Evolutionary conservation across 1,140 invertebrate species (phyloP).

Genomic region (Brachionus koreanus): DNA sequence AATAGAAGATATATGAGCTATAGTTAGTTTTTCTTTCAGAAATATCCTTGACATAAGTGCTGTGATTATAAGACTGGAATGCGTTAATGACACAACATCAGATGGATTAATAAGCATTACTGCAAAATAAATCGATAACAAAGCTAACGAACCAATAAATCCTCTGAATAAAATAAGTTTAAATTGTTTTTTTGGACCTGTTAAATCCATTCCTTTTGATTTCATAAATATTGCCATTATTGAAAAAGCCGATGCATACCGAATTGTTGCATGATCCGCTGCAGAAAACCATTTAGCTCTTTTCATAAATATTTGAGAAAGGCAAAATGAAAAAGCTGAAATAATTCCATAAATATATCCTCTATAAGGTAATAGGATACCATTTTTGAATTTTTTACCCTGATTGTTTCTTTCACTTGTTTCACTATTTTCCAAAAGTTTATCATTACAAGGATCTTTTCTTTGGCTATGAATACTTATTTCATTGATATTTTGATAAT

Average conservation of each 20-base stretch:
- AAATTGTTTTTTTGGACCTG: slow-evolving; percentile 12
- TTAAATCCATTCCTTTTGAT: not conserved
- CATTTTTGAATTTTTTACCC: not conserved
- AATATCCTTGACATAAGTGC: slow-evolving; percentile 36
- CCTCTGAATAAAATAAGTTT: slow-evolving; percentile 1
- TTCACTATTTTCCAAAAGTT: not conserved
- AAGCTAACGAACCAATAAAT: not conserved
- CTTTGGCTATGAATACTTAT: not conserved
- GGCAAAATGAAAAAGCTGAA: slow-evolving; percentile 1
- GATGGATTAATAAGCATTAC: slow-evolving; percentile 35
- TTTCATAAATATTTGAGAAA: slow-evolving; percentile 32
- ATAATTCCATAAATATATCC: slow-evolving; percentile 3
- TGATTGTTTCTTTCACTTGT: not conserved
- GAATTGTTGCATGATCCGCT: slow-evolving; percentile 18
- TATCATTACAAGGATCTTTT: not conserved
- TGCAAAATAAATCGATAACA: slow-evolving; percentile 39
- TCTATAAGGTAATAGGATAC: not conserved
- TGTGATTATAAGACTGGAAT: slow-evolving; percentile 29
- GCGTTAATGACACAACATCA: not conserved
- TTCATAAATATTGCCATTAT: slow-evolving; percentile 15
- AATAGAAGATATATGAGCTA: slow-evolving; percentile 27
- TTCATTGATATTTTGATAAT: not conserved
- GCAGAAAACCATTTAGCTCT: not conserved
- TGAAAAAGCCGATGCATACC: not conserved
- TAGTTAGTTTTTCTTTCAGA: slow-evolving; percentile 34